phyloP scores from a whole-genome alignment of 2,113 vertebrate genomes.

The Vireo altiloquus region DNA sequence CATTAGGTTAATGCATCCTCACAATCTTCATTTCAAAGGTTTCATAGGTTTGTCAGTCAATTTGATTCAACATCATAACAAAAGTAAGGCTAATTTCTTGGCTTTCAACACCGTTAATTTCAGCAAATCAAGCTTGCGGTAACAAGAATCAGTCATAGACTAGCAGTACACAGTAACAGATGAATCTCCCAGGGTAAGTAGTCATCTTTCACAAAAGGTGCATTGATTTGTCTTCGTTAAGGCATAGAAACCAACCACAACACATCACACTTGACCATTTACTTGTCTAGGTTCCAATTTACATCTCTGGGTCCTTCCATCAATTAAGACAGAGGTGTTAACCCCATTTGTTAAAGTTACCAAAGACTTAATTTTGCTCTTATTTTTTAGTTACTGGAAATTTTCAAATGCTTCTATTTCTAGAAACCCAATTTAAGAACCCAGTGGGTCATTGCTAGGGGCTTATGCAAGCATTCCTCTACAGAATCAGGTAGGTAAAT shows the following conservation, averaged over 20 bases:
- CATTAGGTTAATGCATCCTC: not conserved
- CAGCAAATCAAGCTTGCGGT: not conserved
- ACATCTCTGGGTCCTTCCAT: not conserved
- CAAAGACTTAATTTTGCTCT: not conserved
- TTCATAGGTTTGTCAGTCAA: not conserved
- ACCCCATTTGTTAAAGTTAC: not conserved
- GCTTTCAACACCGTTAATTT: not conserved
- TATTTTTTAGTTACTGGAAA: not conserved
- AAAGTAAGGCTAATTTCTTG: not conserved
- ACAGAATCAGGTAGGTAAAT: not conserved
- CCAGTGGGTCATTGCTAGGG: not conserved
- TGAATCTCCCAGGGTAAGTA: not conserved
- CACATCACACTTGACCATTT: not conserved
- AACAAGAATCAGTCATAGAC: not conserved
- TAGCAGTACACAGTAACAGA: not conserved
- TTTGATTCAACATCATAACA: not conserved
- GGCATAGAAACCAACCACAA: not conserved
- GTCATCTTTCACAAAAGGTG: not conserved
- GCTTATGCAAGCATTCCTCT: not conserved
- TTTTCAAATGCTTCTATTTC: not conserved
- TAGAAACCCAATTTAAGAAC: not conserved
- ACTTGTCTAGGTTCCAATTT: not conserved
- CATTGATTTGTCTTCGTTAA: not conserved
- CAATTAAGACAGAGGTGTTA: not conserved
- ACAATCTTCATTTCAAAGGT: not conserved